phyloP scores from a whole-genome alignment of 2,888 invertebrate species.

The Trichopoda pennipes region DNA sequence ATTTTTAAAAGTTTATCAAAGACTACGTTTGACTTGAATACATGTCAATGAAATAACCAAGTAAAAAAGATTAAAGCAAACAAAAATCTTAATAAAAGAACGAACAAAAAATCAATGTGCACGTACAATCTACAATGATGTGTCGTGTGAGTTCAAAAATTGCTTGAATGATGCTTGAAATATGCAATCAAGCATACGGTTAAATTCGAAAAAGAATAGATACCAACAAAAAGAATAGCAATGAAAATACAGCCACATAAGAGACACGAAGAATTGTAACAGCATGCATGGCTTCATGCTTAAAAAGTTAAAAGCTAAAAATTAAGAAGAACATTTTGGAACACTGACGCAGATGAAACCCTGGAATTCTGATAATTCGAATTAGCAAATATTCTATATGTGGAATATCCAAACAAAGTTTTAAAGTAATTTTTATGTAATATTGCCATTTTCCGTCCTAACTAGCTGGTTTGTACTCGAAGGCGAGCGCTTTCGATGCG shows the following conservation, averaged over 20 bases:
- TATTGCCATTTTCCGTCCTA: no score
- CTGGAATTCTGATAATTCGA: no score
- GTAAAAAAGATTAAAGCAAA: neutral
- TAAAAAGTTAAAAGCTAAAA: no score
- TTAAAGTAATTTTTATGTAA: no score
- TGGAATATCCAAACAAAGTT: no score
- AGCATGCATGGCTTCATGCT: neutral
- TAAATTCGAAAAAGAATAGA: neutral
- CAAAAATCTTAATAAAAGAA: neutral
- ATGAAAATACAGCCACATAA: neutral
- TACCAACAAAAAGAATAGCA: neutral
- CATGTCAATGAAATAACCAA: constrained; percentile 45
- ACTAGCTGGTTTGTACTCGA: no score
- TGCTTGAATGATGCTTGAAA: constrained; percentile 43
- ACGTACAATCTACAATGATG: constrained; percentile 19
- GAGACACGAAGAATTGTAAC: neutral
- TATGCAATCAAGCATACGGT: constrained; percentile 52
- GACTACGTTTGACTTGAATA: constrained; percentile 30
- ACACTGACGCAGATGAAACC: no score
- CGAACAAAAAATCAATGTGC: constrained; percentile 27
- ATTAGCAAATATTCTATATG: no score
- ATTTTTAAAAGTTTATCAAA: constrained; percentile 6
- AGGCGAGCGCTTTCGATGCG: no score
- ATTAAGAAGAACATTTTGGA: no score
- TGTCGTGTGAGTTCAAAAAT: constrained; percentile 32